These are phyloP conservation scores for Hippopotamyrus pictus DNA, from an alignment of 2,797 vertebrate species.

Conservation along the genomic window DNA sequence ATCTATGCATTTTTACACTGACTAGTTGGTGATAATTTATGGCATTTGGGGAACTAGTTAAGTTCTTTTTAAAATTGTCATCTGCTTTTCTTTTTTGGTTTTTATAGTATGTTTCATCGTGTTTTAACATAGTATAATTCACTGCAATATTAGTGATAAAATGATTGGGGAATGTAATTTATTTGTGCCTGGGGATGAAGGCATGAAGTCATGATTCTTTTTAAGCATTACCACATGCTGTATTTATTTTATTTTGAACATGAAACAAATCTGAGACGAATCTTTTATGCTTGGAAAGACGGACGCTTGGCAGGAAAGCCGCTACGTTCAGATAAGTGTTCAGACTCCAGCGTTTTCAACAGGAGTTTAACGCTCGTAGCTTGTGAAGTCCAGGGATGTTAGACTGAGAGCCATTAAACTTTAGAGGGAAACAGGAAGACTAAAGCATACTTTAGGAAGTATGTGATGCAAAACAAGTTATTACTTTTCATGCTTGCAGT, in stretches of 20 bases:
- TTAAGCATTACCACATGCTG: constrained; percentile 33
- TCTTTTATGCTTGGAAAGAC: constrained; percentile 36
- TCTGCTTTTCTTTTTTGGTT: background rate
- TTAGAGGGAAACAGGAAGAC: constrained; percentile 19
- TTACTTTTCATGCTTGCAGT: constrained; percentile 23
- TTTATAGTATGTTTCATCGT: background rate
- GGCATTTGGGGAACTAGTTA: constrained; percentile 1
- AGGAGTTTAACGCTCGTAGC: constrained; percentile 30
- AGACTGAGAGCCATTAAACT: constrained; percentile 12
- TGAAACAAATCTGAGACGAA: constrained; percentile 32
- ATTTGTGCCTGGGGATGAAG: constrained; percentile 36
- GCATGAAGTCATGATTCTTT: constrained; percentile 40
- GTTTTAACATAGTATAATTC: constrained; percentile 19
- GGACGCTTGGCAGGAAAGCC: constrained; percentile 40
- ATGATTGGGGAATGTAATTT: constrained; percentile 44
- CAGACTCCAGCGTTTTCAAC: constrained; percentile 25
- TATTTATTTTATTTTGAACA: constrained; percentile 36
- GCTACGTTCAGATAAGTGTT: constrained; percentile 32
- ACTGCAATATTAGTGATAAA: constrained; percentile 30
- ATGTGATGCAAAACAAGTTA: constrained; percentile 21
- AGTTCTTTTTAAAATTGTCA: background rate
- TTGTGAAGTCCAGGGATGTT: constrained; percentile 13
- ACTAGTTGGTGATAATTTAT: background rate
- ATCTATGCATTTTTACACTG: background rate
- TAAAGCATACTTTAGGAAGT: constrained; percentile 31